These are phyloP conservation scores for Drosophila kanapiae DNA, from an alignment of 1,140 invertebrate genomes.

Conservation along the genomic window DNA sequence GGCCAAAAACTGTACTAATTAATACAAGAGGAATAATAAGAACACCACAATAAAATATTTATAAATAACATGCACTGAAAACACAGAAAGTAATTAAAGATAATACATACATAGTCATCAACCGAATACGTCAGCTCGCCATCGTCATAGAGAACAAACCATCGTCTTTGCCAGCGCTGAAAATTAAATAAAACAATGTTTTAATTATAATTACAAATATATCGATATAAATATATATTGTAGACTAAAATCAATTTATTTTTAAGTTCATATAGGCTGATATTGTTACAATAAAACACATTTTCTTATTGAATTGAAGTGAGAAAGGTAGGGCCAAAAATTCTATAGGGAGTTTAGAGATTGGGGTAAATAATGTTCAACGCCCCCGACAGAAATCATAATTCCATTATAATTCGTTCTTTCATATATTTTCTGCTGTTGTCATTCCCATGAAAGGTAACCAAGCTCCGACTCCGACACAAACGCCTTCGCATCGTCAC, in stretches of 20 bases:
- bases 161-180: constrained; percentile 98
- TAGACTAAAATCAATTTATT: too few relatives aligned
- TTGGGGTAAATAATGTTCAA: constrained; percentile 53
- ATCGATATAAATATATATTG: too few relatives aligned
- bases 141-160: constrained; percentile 99
- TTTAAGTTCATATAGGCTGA: not conserved
- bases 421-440: constrained; percentile 52
- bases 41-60: not conserved
- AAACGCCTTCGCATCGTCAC: constrained; percentile 17
- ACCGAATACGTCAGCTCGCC: constrained; percentile 98
- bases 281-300: constrained; percentile 10
- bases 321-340: constrained; percentile 11
- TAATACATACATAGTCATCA: constrained; percentile 96
- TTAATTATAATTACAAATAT: constrained; percentile 2
- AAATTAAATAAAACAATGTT: constrained; percentile 79
- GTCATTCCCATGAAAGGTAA: constrained; percentile 64
- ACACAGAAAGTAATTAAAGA: not conserved
- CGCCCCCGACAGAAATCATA: constrained; percentile 72
- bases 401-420: constrained; percentile 67
- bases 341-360: not conserved
- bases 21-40: not conserved
- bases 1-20: not conserved
- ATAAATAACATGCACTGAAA: not conserved
- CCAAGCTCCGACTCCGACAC: constrained; percentile 29
- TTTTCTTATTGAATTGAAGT: constrained; percentile 24